Percentiles rank a stretch among this genome's conserved stretches.
Evolutionary conservation across 2,113 vertebrate genomes (phyloP).

Genomic region (Hyperoodon ampullatus): DNA sequence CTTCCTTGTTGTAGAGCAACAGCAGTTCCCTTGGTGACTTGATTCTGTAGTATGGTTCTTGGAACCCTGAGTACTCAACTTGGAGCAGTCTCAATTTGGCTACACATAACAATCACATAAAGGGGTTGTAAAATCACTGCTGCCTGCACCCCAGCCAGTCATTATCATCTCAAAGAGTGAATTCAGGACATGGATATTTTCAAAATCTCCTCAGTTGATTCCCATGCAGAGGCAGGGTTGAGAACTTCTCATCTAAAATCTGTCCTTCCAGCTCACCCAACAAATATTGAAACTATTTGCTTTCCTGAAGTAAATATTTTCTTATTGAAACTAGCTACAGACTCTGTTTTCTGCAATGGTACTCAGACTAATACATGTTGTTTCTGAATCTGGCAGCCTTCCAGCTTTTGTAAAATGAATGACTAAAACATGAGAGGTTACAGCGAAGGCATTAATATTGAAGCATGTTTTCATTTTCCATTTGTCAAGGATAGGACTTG

Average conservation of each 20-base stretch:
- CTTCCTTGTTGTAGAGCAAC: not conserved
- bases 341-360: not conserved
- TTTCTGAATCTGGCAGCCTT: not conserved
- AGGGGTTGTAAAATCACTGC: too few species aligned
- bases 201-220: not conserved
- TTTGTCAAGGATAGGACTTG: not conserved
- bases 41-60: too few species aligned
- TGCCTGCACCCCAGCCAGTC: too few species aligned
- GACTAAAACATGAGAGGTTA: not conserved
- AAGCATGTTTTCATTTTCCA: not conserved
- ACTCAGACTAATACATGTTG: not conserved
- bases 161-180: not conserved
- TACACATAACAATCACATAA: fast-evolving
- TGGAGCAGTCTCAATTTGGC: not conserved
- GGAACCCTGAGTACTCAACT: not conserved
- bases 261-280: not conserved
- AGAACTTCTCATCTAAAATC: not conserved
- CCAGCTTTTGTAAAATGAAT: not conserved
- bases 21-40: too few species aligned
- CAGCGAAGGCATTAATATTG: not conserved
- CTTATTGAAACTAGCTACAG: not conserved
- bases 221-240: not conserved
- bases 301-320: not conserved
- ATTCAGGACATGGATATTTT: not conserved
- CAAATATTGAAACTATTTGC: not conserved